A percentile compares a stretch with the other conserved stretches of the same genome.
Conservation (phyloP, 2,888 invertebrate genomes). For the Hypsopygia costalis region DNA sequence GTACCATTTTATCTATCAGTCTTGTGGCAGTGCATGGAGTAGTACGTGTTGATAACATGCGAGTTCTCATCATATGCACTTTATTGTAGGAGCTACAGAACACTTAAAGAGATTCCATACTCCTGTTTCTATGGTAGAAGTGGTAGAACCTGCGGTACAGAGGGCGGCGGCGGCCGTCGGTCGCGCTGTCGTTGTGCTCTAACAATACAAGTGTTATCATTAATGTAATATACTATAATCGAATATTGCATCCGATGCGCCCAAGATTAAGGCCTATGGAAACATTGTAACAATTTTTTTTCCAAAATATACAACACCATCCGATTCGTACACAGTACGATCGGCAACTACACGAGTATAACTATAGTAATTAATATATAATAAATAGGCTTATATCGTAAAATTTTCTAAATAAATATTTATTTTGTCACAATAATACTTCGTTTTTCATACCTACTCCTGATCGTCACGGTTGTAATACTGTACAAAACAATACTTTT, state of each 20-base stretch:
- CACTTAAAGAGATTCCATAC: too few species aligned
- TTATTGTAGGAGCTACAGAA: too few species aligned
- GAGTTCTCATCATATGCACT: too few species aligned
- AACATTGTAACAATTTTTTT: conserved; percentile 9
- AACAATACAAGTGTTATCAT: too few species aligned
- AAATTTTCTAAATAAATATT: conserved; percentile 46
- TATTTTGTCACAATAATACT: conserved; percentile 39
- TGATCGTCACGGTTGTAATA: conserved; percentile 34
- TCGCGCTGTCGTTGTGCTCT: too few species aligned
- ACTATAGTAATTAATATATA: conserved; percentile 25
- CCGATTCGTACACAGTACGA: conserved; percentile 32
- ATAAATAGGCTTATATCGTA: conserved; percentile 27
- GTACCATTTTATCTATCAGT: too few species aligned
- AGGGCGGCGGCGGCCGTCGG: too few species aligned
- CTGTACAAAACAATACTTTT: conserved; percentile 44
- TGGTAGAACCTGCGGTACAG: too few species aligned
- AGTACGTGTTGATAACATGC: too few species aligned
- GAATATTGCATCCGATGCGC: conserved; percentile 11
- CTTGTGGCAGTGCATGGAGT: too few species aligned
- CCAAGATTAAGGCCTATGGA: conserved; percentile 7
- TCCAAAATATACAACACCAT: conserved; percentile 21
- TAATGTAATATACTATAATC: conserved; percentile 2
- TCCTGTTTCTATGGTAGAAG: too few species aligned
- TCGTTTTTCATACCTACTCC: conserved; percentile 23
- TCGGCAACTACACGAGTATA: conserved; percentile 19